Conservation (phyloP, 2,113 vertebrate species). For the Xiphias gladius region DNA sequence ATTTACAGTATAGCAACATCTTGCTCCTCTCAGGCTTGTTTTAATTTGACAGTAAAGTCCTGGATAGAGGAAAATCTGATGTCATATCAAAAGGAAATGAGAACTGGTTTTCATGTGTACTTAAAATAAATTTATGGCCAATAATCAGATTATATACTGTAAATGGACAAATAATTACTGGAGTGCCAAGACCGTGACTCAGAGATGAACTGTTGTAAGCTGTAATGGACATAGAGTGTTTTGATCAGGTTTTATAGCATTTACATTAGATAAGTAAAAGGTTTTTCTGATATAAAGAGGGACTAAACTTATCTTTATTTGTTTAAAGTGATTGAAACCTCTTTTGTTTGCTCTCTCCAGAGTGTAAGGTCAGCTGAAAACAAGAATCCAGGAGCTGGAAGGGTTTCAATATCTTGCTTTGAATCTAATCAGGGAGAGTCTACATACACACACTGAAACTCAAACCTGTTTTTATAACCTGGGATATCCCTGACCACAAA, state of each 20-base stretch:
- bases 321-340: not conserved
- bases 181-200: not conserved
- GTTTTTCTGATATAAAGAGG: not conserved
- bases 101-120: slow-evolving; percentile 1
- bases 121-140: slow-evolving; percentile 14
- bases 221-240: not conserved
- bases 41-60: not conserved
- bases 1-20: not conserved
- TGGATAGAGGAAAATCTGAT: not conserved
- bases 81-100: slow-evolving; percentile 1
- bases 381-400: too few relatives aligned
- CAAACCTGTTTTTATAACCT: too few relatives aligned
- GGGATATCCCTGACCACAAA: too few relatives aligned
- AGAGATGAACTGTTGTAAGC: not conserved
- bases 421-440: too few relatives aligned
- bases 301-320: not conserved
- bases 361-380: too few relatives aligned
- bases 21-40: not conserved
- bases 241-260: not conserved
- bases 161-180: not conserved
- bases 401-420: too few relatives aligned
- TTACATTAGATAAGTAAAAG: not conserved
- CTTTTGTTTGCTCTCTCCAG: too few relatives aligned
- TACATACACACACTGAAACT: too few relatives aligned
- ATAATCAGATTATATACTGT: not conserved